Evolutionary conservation across 1,140 invertebrate genomes (phyloP), one percentile per base, ranked within the genome.

Genomic region (Euwallacea similis): DNA sequence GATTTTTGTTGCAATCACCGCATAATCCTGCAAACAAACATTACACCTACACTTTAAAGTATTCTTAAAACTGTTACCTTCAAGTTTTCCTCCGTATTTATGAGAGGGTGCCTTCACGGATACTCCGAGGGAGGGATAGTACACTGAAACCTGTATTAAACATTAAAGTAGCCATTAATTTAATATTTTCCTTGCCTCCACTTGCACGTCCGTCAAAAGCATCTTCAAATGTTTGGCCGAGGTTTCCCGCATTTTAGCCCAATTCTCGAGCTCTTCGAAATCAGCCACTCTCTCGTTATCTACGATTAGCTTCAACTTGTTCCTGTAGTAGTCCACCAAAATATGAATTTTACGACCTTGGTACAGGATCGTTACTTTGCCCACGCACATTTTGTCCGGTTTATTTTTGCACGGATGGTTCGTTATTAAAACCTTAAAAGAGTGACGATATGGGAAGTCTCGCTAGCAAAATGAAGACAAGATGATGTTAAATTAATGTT

Each of bases 1-100:
- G 79, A 76, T 91, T 85, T 9, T 85, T 84, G 73, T 93, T 91
- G 78, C 93, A 94, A 73, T 89, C 86, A 61, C 92, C 92, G 79
- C 93, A 94, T 0, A 94, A 80, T 15, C 71, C 69, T 70, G 21
- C 21, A 33, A 33, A 33, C 21, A 33, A 33, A 4, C 21, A 33
- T 33, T 33, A 33, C 1, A 33, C 21, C 21, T 33, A 33, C 21
- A 33, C 21, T 33, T 33, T 33, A 4, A 33, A 33, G 21, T 4
- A 4, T 33, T 4, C 21, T 4, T 4, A 33, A 33, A 4, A 33
- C 13, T 13, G 8, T 47, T 50, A 47, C 93, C 93, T 81, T 93
- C 90, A 42, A 90, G 88, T 62, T 87, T 87, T 67, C 88, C 88
- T 10, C 85, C 86, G 79, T 93, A 94, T 16, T 89, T 83, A 56